A percentile compares a stretch with the other conserved stretches of the same genome.
phyloP scores from a whole-genome alignment of 2,113 vertebrate species.

The Scartelaos histophorus region DNA sequence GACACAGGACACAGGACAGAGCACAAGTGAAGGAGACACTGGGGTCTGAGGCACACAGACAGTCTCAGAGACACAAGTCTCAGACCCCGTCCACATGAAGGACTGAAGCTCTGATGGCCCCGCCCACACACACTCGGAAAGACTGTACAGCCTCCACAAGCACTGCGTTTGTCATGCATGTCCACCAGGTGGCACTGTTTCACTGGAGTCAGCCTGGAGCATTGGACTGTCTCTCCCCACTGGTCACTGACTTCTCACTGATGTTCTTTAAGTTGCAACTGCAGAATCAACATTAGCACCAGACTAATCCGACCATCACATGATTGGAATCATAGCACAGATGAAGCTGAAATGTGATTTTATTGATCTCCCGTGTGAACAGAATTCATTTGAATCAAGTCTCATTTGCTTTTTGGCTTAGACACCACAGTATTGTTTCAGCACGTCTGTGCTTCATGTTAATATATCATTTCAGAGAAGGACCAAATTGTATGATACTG shows the following conservation, averaged over 20 bases:
- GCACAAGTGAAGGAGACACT: conserved; percentile 15
- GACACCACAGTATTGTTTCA: conserved; percentile 90
- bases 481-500: conserved; percentile 89
- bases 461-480: conserved; percentile 91
- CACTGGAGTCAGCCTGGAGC: conserved; percentile 32
- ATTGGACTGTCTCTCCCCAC: conserved; percentile 35
- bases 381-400: conserved; percentile 76
- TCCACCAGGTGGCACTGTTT: conserved; percentile 63
- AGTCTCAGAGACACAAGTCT: conserved; percentile 67
- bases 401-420: conserved; percentile 63
- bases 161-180: conserved; percentile 62
- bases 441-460: conserved; percentile 85
- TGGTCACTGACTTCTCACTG: conserved; percentile 39
- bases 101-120: conserved; percentile 65
- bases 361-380: conserved; percentile 60
- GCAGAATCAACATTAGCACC: conserved; percentile 64
- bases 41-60: conserved; percentile 51
- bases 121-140: conserved; percentile 50
- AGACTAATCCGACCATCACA: conserved; percentile 33
- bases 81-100: conserved; percentile 75
- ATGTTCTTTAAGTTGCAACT: conserved; percentile 44
- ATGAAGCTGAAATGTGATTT: conserved; percentile 55
- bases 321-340: conserved; percentile 45
- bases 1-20: conserved; percentile 3
- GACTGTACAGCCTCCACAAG: conserved; percentile 58